A percentile compares a stretch with the other conserved stretches of the same genome.
phyloP scores from a whole-genome alignment of 2,797 vertebrate genomes.

The Chanos chanos region DNA sequence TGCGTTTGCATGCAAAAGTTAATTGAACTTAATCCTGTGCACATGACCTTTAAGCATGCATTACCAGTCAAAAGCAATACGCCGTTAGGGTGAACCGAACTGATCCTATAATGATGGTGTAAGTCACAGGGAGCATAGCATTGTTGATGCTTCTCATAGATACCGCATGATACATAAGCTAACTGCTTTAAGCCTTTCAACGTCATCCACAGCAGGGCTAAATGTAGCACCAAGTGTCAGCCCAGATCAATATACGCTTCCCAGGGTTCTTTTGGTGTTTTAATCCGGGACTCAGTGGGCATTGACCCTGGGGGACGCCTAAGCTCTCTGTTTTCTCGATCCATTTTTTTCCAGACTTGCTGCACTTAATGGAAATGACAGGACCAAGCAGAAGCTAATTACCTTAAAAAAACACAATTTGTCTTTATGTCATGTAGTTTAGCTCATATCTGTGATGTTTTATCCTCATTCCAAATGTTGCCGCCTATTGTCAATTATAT shows the following conservation, averaged over 20 bases:
- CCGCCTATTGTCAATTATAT: no score
- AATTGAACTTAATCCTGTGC: conserved; percentile 73
- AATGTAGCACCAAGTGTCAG: conserved; percentile 90
- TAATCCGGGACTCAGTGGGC: conserved; percentile 80
- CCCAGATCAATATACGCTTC: conserved; percentile 87
- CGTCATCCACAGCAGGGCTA: conserved; percentile 80
- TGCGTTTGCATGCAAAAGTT: conserved; percentile 54
- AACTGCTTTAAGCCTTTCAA: conserved; percentile 82
- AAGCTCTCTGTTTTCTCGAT: conserved; percentile 76
- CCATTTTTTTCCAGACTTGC: conserved; percentile 74
- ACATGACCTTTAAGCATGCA: conserved; percentile 85
- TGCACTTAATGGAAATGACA: conserved; percentile 76
- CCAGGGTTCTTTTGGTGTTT: conserved; percentile 81
- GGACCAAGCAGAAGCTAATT: conserved; percentile 80
- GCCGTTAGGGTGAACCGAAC: conserved; percentile 73
- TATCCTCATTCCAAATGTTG: no score
- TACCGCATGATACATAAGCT: conserved; percentile 84
- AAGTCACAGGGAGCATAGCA: conserved; percentile 76
- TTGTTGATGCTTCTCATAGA: conserved; percentile 80
- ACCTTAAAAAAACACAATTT: conserved; percentile 61
- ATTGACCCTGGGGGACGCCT: conserved; percentile 78
- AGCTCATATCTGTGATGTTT: no score
- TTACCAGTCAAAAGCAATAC: conserved; percentile 78
- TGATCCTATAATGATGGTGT: conserved; percentile 79
- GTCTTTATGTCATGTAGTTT: conserved; percentile 11